Base-by-base conservation (phyloP, 2,113 vertebrate species). In the Spermophilus dauricus region DNA sequence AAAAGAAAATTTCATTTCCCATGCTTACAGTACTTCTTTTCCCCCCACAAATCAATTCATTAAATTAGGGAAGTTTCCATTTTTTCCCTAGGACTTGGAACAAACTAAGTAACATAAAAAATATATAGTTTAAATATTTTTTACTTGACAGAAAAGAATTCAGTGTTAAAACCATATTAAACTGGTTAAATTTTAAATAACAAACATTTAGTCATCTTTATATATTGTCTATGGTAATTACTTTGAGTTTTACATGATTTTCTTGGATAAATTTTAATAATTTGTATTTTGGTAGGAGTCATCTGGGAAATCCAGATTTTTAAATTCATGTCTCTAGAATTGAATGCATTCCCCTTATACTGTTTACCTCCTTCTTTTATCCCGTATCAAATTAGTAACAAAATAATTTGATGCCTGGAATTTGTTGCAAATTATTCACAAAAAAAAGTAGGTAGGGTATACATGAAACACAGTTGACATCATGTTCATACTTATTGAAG, bases 251-350 rank as follows among this genome's bases (percentile, higher is more conserved):
- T 88, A 28, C 65, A 51, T 91, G 30, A n/a, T 85, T 61, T 94
- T 88, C 39, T 69, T 82, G 13, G 20, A 18, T 58, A 58, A 58
- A 58, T 58, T 58, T 58, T 58, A 5, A 58, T 58, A 58, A 58
- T 58, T 89, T 88, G 7, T 72, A 83, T 95, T 87, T 91, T 70
- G 83, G 92, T 80, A 70, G 18, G n/a, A 69, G 58, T 39, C 45
- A 24, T 75, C 37, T 85, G 5, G 80, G 80, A 80, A 89, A 69
- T 94, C 28, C 22, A 89, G 8, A 73, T 73, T 56, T 95, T 75
- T 53, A 0, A 80, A 95, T 72, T 58, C 84, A 37, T 89, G 4
- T 4, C 53, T 80, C 76, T 5, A 48, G 45, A 42, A 34, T 63
- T 91, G 26, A 48, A 84, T 9, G 13, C 48, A 48, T 56, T n/a